Base-by-base conservation (phyloP, 2,113 vertebrate species). In the Crotalus tigris region DNA sequence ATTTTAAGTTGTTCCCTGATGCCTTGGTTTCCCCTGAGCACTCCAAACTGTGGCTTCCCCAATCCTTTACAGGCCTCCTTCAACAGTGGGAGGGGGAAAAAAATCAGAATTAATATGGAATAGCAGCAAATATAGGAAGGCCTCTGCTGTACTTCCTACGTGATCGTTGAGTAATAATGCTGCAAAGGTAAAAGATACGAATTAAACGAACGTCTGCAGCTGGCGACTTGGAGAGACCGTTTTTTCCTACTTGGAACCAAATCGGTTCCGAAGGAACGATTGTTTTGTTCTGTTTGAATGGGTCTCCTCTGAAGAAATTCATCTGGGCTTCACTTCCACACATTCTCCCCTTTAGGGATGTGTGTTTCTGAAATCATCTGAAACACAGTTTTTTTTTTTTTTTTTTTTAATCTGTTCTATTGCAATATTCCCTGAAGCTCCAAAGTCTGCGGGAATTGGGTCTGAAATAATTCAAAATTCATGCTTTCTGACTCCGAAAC, bases 151-250 rank as follows among this genome's bases (percentile, higher is more conserved):
- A 75, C 1, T 33, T 75, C 69, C n/a, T 33, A 7, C n/a, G 5
- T 19, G 69, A 33, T 33, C 2, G 2, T 17, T 19, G 69, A 75
- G 29, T 75, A 75, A 33, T 75, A 33, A 75, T 7, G 13, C 69
- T 11, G 23, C 3, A 26, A 24, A 61, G 5, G 69, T 75, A 46
- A 6, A 33, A 75, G 13, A 29, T 33, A 33, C 7, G n/a, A 17
- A 6, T 75, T 17, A 75, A 33, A 39, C 13, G 17, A 75, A n/a
- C 5, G 2, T 3, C 12, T 15, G 29, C 29, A 69, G 64, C 29
- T 1, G 15, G n/a, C 5, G 2, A 75, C n/a, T 69, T 13, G 4
- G 61, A 29, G 58, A 59, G 0, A 3, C 23, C 0, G 23, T 7
- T 6, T 51, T 61, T 11, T n/a, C n/a, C 29, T 0, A 11, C 29